phyloP scores from a whole-genome alignment of 2,888 invertebrate species.

The Heliothis peltigera region DNA sequence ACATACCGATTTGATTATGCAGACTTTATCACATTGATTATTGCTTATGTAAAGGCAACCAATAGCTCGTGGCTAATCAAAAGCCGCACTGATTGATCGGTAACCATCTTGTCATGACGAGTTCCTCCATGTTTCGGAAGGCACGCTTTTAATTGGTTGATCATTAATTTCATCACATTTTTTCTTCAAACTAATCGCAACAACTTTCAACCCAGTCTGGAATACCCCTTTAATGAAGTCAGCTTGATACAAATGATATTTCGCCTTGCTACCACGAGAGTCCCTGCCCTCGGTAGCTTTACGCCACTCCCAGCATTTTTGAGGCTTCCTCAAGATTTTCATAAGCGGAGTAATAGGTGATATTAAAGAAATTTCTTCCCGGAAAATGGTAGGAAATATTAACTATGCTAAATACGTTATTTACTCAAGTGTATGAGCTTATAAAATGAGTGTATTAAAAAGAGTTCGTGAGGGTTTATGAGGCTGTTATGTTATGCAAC shows the following conservation, averaged over 20 bases:
- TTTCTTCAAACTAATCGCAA: slow-evolving; percentile 3
- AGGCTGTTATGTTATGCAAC: slow-evolving; percentile 18
- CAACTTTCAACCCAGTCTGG: slow-evolving; percentile 13
- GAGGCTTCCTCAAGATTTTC: slow-evolving; percentile 27
- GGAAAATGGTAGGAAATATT: slow-evolving; percentile 10
- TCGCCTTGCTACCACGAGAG: slow-evolving; percentile 11
- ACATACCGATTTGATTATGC: neutral
- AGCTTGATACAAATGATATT: slow-evolving; percentile 29
- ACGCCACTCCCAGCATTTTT: slow-evolving; percentile 29
- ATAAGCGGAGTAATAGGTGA: slow-evolving; percentile 26
- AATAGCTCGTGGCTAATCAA: too few relatives aligned
- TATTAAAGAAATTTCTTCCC: slow-evolving; percentile 25
- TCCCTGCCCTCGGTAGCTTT: slow-evolving; percentile 29
- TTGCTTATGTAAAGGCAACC: too few relatives aligned
- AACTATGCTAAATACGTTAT: slow-evolving; percentile 8
- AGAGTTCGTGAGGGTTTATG: slow-evolving; percentile 21
- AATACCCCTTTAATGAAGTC: slow-evolving; percentile 28
- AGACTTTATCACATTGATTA: neutral
- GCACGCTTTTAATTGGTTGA: too few relatives aligned
- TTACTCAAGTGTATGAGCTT: slow-evolving; percentile 14
- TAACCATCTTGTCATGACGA: too few relatives aligned
- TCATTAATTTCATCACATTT: neutral
- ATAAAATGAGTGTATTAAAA: slow-evolving; percentile 22
- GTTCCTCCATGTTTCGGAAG: too few relatives aligned
- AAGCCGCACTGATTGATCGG: too few relatives aligned